Conservation (phyloP, 2,113 vertebrate species). For the Mola mola region DNA sequence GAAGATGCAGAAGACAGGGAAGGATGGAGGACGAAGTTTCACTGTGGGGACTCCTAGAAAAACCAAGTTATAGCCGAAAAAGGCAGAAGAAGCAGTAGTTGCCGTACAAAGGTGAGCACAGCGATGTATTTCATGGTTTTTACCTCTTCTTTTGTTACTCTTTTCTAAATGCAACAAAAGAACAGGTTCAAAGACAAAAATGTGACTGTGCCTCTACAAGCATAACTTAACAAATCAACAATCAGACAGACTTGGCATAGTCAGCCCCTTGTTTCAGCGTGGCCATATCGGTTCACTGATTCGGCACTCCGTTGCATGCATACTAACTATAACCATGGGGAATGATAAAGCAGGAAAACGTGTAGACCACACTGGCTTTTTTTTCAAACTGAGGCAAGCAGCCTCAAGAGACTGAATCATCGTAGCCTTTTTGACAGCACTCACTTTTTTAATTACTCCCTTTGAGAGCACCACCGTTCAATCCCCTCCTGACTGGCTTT, state of each 20-base stretch:
- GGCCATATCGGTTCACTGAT: constrained; percentile 25
- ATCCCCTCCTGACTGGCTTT: constrained; percentile 44
- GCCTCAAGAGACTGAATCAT: constrained; percentile 26
- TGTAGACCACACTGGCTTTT: neutral
- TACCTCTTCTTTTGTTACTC: neutral
- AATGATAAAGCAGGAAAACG: constrained; percentile 28
- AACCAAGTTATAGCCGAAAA: too few species aligned
- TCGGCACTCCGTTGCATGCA: constrained; percentile 28
- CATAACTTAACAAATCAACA: constrained; percentile 27
- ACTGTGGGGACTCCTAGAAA: too few species aligned
- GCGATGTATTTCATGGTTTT: too few species aligned
- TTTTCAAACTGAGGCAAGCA: constrained; percentile 25
- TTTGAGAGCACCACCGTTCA: constrained; percentile 45
- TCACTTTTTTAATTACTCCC: constrained; percentile 66
- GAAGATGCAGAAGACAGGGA: too few species aligned
- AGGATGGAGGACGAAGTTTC: too few species aligned
- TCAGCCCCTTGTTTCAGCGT: constrained; percentile 43
- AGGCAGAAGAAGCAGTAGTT: too few species aligned
- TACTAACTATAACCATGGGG: constrained; percentile 9
- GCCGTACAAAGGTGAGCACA: too few species aligned
- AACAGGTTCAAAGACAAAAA: constrained; percentile 7
- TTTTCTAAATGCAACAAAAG: constrained; percentile 13
- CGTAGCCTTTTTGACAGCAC: constrained; percentile 38
- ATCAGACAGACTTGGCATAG: constrained; percentile 27
- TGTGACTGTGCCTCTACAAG: constrained; percentile 6